Base-by-base conservation (phyloP, 2,113 vertebrate genomes). In the Indicator maculatus region DNA sequence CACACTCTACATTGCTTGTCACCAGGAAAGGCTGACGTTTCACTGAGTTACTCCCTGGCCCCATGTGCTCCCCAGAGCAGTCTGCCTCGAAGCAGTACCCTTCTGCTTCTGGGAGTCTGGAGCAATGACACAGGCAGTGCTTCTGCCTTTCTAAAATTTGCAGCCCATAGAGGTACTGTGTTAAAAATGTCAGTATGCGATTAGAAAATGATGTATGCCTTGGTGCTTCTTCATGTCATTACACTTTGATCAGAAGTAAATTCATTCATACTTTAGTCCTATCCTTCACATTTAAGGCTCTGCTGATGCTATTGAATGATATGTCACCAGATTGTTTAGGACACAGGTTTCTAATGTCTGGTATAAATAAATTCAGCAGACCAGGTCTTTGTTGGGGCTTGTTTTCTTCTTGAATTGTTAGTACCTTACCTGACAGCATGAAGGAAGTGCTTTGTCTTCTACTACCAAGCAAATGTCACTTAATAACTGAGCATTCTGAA, bases 301-400 rank as follows among this genome's bases (percentile, higher is more conserved):
- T 85, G 5, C 67, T 41, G 44, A 84, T 89, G 81, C 56, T 88
- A 60, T 41, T 96, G 95, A 96, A 93, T 8, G 41, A 93, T 93
- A 76, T 71, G 60, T 86, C 92, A 73, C 33, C 50, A 69, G 95
- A 64, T 33, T 90, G 95, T 95, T 96, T 90, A 95, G 89, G 93
- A 93, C 84, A 93, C 17, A 73, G 31, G 55, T 89, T 97, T 93
- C 89, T 83, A 63, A 47, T 55, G 66, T 76, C 82, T 95, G 67
- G 71, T 96, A 65, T 56, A 96, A 97, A 97, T 97, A 94, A 96
- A 96, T 96, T 93, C 65, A 65, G 66, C 50, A 90, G 79, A 82
- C 71, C 61, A 78, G 72, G 80, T 93, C 87, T 94, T n/a, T 92
- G 75, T 90, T 97, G 79, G 87, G 87, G 94, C 91, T 96, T 79